phyloP scores from a whole-genome alignment of 2,888 invertebrate species.

The Unio delphinus region DNA sequence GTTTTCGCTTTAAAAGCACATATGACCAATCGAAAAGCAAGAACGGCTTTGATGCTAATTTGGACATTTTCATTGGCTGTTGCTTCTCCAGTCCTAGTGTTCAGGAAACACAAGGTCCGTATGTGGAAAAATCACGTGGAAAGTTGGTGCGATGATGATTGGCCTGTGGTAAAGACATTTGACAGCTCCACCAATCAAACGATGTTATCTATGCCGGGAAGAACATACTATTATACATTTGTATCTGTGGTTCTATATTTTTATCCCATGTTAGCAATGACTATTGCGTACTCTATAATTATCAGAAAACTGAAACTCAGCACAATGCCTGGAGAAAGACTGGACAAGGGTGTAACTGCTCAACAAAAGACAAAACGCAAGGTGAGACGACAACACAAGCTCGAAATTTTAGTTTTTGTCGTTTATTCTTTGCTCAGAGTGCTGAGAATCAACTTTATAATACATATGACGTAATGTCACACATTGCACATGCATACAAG shows the following conservation, averaged over 20 bases:
- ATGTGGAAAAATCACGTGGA: conserved; percentile 84
- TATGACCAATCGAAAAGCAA: conserved; percentile 78
- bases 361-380: conserved; percentile 61
- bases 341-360: conserved; percentile 49
- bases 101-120: conserved; percentile 76
- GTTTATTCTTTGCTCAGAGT: too few species aligned
- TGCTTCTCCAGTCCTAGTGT: conserved; percentile 73
- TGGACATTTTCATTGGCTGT: conserved; percentile 80
- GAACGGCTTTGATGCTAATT: conserved; percentile 77
- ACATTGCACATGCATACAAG: too few species aligned
- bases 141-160: conserved; percentile 80
- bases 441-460: too few species aligned
- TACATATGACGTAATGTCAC: too few species aligned
- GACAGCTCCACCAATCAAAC: conserved; percentile 22
- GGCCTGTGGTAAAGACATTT: conserved; percentile 37
- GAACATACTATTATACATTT: conserved; percentile 84
- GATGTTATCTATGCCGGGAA: conserved; percentile 70
- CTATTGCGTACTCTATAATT: conserved; percentile 81
- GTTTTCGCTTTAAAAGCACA: conserved; percentile 81
- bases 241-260: conserved; percentile 83
- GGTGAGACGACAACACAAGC: conserved; percentile 30
- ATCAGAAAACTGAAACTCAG: conserved; percentile 77
- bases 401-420: too few species aligned
- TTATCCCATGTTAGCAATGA: conserved; percentile 82
- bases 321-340: conserved; percentile 66